phyloP scores from a whole-genome alignment of 2,888 invertebrate genomes.

The Hydropsyche betteni region DNA sequence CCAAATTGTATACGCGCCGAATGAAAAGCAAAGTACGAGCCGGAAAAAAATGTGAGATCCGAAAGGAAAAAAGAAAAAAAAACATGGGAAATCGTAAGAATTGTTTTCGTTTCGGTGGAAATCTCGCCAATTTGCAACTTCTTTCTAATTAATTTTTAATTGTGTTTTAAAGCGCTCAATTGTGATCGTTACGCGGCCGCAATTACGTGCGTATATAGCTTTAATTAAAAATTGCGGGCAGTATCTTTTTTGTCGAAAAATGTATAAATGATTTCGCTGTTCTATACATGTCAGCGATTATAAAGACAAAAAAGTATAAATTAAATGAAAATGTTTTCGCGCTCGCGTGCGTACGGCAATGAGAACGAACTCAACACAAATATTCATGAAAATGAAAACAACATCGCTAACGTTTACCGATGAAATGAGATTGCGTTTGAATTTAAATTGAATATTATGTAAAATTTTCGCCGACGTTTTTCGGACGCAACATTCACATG shows the following conservation, averaged over 20 bases:
- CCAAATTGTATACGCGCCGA: neutral
- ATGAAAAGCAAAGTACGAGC: too few species aligned
- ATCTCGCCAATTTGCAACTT: constrained; percentile 30
- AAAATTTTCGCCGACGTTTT: constrained; percentile 21
- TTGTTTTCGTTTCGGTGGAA: constrained; percentile 23
- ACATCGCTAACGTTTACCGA: constrained; percentile 30
- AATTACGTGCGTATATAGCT: constrained; percentile 19
- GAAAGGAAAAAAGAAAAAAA: constrained; percentile 19
- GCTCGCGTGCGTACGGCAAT: constrained; percentile 18
- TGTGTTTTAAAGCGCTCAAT: constrained; percentile 30
- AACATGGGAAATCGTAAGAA: constrained; percentile 6
- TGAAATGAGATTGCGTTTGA: constrained; percentile 33
- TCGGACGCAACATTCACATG: neutral
- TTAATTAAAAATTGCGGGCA: constrained; percentile 18
- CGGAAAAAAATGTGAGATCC: constrained; percentile 11
- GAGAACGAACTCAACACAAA: constrained; percentile 13
- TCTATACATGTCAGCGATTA: too few species aligned
- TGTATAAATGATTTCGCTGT: neutral
- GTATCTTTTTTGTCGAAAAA: neutral
- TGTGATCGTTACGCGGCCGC: constrained; percentile 26
- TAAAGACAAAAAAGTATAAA: constrained; percentile 8
- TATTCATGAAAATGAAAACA: constrained; percentile 28
- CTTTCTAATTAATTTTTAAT: constrained; percentile 33
- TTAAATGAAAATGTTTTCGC: constrained; percentile 10
- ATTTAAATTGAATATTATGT: constrained; percentile 40